These are phyloP conservation scores for Ateles fusciceps DNA, from an alignment of 2,797 vertebrate genomes.

Conservation along the genomic window DNA sequence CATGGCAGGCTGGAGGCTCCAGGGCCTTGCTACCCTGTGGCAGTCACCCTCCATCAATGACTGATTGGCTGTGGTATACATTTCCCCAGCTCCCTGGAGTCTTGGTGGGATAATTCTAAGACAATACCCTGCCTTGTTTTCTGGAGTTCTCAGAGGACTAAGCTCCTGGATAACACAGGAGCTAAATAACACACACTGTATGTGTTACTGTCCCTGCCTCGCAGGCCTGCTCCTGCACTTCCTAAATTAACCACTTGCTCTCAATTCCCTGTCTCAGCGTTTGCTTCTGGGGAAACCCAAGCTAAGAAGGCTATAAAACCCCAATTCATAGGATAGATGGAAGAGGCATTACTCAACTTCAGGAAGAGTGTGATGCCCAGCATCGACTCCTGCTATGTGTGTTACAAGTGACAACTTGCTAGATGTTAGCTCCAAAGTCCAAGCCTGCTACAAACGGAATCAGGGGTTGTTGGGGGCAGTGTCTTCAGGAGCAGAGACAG, in stretches of 20 bases:
- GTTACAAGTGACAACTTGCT: not conserved
- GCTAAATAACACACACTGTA: accelerated
- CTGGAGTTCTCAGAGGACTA: not conserved
- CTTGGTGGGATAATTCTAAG: not conserved
- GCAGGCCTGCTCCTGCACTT: not conserved
- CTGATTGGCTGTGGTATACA: no score
- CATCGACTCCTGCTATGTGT: accelerated
- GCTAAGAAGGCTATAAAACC: not conserved
- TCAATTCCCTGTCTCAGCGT: accelerated
- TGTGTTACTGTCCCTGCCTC: not conserved
- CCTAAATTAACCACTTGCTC: not conserved
- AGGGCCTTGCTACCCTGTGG: not conserved
- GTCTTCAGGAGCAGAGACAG: not conserved
- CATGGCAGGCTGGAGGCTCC: not conserved
- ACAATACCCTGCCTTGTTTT: not conserved
- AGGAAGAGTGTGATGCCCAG: not conserved
- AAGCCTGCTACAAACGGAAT: not conserved
- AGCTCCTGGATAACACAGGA: not conserved
- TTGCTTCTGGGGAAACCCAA: not conserved
- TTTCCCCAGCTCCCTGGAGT: no score
- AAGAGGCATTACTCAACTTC: not conserved
- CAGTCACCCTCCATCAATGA: not conserved
- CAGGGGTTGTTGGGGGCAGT: not conserved
- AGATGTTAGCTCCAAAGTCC: not conserved
- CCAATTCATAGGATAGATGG: accelerated